These are phyloP conservation scores for Silurus aristotelis DNA, from an alignment of 2,797 vertebrate genomes.

Conservation along the genomic window DNA sequence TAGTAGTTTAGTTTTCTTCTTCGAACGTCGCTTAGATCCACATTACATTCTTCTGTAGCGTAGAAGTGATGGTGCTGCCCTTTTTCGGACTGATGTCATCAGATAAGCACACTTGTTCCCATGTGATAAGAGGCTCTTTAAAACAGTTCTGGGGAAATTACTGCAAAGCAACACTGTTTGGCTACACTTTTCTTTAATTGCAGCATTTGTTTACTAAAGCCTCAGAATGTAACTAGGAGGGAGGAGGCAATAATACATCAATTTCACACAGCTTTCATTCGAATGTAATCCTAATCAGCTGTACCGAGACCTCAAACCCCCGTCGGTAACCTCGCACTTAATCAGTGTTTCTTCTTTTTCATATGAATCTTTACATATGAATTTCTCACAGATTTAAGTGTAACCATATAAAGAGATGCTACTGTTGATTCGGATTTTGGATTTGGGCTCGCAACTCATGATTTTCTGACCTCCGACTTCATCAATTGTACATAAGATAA, in stretches of 20 bases:
- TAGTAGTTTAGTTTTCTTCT: conserved; percentile 33
- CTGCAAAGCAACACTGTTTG: conserved; percentile 60
- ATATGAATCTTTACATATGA: not conserved
- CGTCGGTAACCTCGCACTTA: not conserved
- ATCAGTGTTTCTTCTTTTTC: not conserved
- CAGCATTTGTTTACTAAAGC: conserved; percentile 60
- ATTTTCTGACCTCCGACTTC: not conserved
- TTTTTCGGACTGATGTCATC: conserved; percentile 57
- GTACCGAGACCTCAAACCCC: conserved; percentile 5
- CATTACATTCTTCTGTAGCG: conserved; percentile 19
- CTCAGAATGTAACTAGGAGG: conserved; percentile 38
- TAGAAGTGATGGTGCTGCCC: conserved; percentile 42
- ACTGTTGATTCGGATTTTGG: not conserved
- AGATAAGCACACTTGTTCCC: conserved; percentile 71
- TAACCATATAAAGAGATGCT: conserved; percentile 31
- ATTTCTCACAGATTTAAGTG: not conserved
- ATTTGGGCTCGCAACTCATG: not conserved
- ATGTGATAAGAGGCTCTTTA: conserved; percentile 73
- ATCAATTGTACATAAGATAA: too few relatives aligned
- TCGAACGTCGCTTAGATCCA: conserved; percentile 18
- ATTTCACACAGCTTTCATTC: conserved; percentile 12
- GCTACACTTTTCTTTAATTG: conserved; percentile 63
- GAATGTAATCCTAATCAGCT: not conserved
- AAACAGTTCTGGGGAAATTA: conserved; percentile 69
- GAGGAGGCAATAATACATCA: not conserved